Evolutionary conservation across 2,888 invertebrate species (phyloP).

Genomic region (Acanthoscelides obtectus): DNA sequence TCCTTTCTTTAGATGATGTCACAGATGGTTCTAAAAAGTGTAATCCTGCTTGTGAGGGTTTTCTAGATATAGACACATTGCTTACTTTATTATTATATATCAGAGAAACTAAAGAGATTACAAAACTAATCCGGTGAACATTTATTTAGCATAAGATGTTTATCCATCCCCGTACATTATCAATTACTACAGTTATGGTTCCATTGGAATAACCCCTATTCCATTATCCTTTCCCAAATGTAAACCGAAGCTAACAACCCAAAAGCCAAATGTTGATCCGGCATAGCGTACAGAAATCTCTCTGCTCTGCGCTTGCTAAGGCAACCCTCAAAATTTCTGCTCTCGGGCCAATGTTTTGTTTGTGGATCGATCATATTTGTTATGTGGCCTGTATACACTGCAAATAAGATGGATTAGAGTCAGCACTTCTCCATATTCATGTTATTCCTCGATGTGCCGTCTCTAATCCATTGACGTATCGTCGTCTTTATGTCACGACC

Average conservation of each 20-base stretch:
- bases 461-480: not conserved
- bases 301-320: no score
- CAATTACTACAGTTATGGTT: not conserved
- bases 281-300: not conserved
- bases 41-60: no score
- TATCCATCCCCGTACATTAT: not conserved
- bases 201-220: not conserved
- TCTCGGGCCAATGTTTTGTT: not conserved
- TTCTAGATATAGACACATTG: no score
- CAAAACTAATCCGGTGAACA: no score
- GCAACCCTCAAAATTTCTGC: not conserved
- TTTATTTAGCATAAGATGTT: no score
- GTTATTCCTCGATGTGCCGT: not conserved
- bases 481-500: not conserved
- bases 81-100: no score
- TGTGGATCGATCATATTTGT: not conserved
- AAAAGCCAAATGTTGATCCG: not conserved
- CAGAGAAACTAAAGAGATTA: no score
- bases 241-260: not conserved
- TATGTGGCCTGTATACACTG: not conserved
- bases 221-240: not conserved
- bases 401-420: not conserved
- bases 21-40: no score
- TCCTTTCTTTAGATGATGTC: no score
- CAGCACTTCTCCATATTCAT: not conserved